Percentiles rank a stretch among this genome's conserved stretches.
Conservation (phyloP, 2,113 vertebrate genomes). For the Sialia sialis region DNA sequence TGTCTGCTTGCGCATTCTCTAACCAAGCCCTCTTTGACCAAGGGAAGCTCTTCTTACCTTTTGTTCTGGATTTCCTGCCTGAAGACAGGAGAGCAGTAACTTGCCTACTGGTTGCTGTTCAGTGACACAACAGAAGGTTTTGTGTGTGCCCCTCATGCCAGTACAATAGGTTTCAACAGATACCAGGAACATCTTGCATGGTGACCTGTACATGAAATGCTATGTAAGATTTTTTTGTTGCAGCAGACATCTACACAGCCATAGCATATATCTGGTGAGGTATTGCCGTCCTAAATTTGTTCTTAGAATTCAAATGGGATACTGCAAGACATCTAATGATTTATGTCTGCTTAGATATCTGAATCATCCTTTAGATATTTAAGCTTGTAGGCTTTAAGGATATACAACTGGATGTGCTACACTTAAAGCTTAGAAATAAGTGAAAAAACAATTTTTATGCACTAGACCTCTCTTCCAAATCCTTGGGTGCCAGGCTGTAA, state of each 20-base stretch:
- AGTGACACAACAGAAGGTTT: neutral
- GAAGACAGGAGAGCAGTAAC: neutral
- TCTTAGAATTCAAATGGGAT: neutral
- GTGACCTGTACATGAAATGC: neutral
- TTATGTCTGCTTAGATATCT: neutral
- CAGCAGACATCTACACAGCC: neutral
- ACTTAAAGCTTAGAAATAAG: neutral
- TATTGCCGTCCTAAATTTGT: neutral
- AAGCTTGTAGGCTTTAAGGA: neutral
- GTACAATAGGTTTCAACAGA: neutral
- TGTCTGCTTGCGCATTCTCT: neutral
- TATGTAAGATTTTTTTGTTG: neutral
- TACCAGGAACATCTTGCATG: rapidly evolving
- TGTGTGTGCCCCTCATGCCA: neutral
- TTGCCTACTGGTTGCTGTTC: neutral
- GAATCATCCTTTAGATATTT: neutral
- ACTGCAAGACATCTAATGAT: neutral
- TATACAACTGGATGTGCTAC: neutral
- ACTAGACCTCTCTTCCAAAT: neutral
- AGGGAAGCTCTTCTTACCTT: neutral
- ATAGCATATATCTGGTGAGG: neutral
- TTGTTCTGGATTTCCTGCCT: neutral
- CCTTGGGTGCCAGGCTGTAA: neutral
- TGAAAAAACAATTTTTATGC: neutral
- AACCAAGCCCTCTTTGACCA: neutral